Base-by-base conservation (phyloP, 2,888 invertebrate genomes). In the Pammene aurita region DNA sequence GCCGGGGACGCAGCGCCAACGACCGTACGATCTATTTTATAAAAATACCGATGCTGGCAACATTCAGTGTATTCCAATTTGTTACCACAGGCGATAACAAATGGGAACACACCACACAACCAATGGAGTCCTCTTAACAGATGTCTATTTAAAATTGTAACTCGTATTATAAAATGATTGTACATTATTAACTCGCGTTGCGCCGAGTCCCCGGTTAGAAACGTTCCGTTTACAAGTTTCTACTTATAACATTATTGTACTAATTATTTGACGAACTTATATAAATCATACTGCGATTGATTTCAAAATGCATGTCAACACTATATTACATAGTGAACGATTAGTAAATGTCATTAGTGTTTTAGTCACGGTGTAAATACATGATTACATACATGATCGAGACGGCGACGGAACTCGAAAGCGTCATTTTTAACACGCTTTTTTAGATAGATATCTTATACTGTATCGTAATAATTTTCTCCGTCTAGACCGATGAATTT, bases 211-310 rank as follows among this genome's bases (percentile, higher is more conserved):
- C 65, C 54, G 34, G 46, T 50, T 26, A 54, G 34, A n/a, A 54
- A 42, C 69, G 42, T 11, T 55, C 64, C 34, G 38, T 16, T 52
- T 64, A 64, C 38, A 63, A 52, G 58, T 65, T 69, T 64, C 57
- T 58, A 38, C 69, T 65, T 54, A 57, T 58, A 68, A 67, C 46
- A 44, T 48, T 60, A 69, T 69, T 69, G 69, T 69, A 69, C 69
- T 69, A 65, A 69, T 60, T 58, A 65, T 69, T 69, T 64, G 60
- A 69, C 18, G 48, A 65, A 65, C 69, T 65, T 65, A 68, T 58
- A 67, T 55, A 62, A 69, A 69, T 55, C 65, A 69, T 65, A 65
- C 54, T 34, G 64, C 41, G 54, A 65, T 64, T 18, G 57, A 64
- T 69, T 68, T 41, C 2, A 55, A 69, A 65, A 69, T 69, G 69